phyloP scores from a whole-genome alignment of 2,113 vertebrate species.

The Ophiodon elongatus region DNA sequence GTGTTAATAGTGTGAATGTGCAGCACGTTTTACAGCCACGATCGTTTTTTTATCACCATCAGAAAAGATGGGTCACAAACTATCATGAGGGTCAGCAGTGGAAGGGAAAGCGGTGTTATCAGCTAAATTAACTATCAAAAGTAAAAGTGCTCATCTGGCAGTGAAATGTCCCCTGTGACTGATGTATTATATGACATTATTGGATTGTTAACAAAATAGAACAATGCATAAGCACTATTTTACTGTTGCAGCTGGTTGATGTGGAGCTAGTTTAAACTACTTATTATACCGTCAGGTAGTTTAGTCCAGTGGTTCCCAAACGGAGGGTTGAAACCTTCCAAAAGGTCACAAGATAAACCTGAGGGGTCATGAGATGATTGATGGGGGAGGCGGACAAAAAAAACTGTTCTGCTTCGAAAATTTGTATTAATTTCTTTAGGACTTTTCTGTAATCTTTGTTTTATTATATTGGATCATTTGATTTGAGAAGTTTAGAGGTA shows the following conservation, averaged over 20 bases:
- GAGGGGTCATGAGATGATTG: neutral
- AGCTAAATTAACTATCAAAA: neutral
- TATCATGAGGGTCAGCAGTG: neutral
- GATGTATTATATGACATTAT: neutral
- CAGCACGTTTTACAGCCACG: constrained; percentile 40
- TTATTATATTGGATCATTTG: neutral
- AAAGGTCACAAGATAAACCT: neutral
- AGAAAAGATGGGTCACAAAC: constrained; percentile 33
- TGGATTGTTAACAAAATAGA: neutral
- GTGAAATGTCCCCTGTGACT: neutral
- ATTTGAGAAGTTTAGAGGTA: neutral
- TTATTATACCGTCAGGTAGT: neutral
- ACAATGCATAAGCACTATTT: neutral
- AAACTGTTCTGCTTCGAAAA: neutral
- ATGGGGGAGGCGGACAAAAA: neutral
- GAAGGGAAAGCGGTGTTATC: neutral
- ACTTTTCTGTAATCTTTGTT: neutral
- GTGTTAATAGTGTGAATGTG: constrained; percentile 39
- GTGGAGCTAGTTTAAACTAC: neutral
- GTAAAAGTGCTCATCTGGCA: neutral
- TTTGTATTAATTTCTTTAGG: too few species aligned
- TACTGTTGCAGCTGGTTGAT: neutral
- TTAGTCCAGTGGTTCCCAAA: neutral
- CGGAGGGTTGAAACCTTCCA: neutral
- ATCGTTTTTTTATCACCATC: constrained; percentile 33